Evolutionary conservation across 2,113 vertebrate genomes (phyloP).

Genomic region (Cryptomyrus ogoouensis): DNA sequence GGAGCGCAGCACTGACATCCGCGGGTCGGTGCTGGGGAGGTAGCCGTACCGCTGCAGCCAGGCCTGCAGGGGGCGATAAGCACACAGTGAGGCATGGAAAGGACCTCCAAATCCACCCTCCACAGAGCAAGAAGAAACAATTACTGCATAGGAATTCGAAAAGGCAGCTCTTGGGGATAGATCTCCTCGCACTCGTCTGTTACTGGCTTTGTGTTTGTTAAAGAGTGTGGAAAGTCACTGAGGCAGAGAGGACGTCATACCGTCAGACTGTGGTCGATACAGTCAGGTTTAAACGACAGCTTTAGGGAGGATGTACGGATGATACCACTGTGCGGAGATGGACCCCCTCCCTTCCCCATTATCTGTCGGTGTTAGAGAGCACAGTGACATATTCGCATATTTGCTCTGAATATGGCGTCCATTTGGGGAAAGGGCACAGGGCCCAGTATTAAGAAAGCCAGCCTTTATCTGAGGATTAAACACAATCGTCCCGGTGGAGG

Average conservation of each 20-base stretch:
- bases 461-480: background rate
- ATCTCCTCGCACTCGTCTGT: background rate
- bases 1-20: conserved; percentile 75
- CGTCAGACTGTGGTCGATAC: background rate
- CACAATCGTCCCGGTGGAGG: background rate
- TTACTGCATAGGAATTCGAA: background rate
- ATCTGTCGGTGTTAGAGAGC: background rate
- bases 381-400: background rate
- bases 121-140: background rate
- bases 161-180: background rate
- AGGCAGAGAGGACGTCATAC: background rate
- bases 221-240: background rate
- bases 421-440: background rate
- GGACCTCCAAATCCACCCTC: background rate
- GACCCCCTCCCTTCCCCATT: background rate
- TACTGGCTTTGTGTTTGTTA: background rate
- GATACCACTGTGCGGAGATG: background rate
- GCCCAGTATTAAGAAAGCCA: background rate
- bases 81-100: background rate
- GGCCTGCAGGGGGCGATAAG: conserved; percentile 56
- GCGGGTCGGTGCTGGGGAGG: conserved; percentile 70
- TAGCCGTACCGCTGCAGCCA: conserved; percentile 89
- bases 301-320: background rate
- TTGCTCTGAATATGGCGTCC: background rate
- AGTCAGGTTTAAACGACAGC: background rate